Base-by-base conservation (phyloP, 2,113 vertebrate species). In the Bubo scandiacus region DNA sequence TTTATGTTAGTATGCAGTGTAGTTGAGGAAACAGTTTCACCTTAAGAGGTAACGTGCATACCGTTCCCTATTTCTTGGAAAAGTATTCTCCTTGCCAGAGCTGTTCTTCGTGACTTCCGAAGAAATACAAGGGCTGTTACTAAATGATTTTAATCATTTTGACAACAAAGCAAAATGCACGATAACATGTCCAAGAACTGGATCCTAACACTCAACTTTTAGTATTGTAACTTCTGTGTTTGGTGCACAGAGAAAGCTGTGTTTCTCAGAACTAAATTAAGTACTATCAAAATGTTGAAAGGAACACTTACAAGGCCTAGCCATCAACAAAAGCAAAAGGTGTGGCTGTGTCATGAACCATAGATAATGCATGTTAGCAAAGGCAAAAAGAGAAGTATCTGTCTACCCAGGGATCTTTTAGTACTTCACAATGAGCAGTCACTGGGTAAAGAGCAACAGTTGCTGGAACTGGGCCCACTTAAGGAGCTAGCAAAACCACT, bases 341-440 rank as follows among this genome's bases (percentile, higher is more conserved):
- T 0, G 9, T 29, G 52, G 38, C 47, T 81, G 20, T 26, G 27
- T 36, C 59, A 61, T 19, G 68, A 81, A 51, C 18, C 38, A 20
- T 7, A 52, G 18, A 15, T 81, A 63, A 71, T 2, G 15, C 19
- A 52, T 0, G 0, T 18, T 12, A 75, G 61, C 54, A 54, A 73
- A 91, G 38, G n/a, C 27, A 75, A 14, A 7, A 34, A 59, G 29
- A 49, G 58, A 49, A 62, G 11, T 6, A 55, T 12, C 21, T 49
- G 9, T 7, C 26, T 63, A 71, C 10, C 4, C 27, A 75, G 52
- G 18, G 36, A 86, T 38, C n/a, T 63, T 40, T 27, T 16, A 59
- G 49, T 8, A 25, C 29, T 81, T 52, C 73, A 68, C 11, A 52
- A 32, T 1, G 13, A 65, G 40, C 23, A 91, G 15, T 12, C 43